Base-by-base conservation (phyloP, 1,140 invertebrate species). In the Apis laboriosa region DNA sequence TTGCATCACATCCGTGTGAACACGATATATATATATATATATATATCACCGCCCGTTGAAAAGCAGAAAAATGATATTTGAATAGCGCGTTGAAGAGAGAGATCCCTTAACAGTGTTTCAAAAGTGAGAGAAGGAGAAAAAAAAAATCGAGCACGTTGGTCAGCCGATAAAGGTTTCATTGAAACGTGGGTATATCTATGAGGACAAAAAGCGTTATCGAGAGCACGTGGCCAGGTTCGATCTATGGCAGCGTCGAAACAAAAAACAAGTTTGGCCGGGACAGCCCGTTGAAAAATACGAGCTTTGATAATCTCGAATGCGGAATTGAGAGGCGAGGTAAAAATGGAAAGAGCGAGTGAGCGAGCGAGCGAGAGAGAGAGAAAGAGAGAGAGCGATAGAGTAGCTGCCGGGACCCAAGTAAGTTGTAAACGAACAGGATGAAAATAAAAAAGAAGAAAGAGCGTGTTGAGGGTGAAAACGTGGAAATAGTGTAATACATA, bases 291-390 rank as follows among this genome's bases (percentile, higher is more conserved):
- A 76, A 76, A 81, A 81, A 81, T 76, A 81, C 72, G 73, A 67
- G 7, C 72, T n/a, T 67, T 81, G 79, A 81, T 81, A 76, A 81
- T 81, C 79, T 81, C 63, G 79, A 60, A 67, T 19, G 28, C 34
- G 56, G 73, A 76, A 76, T 76, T 51, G 72, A 81, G 64, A 43
- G 61, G 51, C 66, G 53, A n/a, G 21, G 5, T 58, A 53, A 34
- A 9, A 34, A 34, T 72, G 34, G 34, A 43, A 43, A 34, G 5
- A 34, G 34, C 3, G 34, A 64, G n/a, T 28, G 13, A 15, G 21
- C 4, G n/a, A 53, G 51, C 4, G 49, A 34, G 72, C 58, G n/a
- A 56, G 13, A 15, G 21, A 13, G n/a, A n/a, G 68, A 64, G n/a
- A 56, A 7, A 17, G 19, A 28, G 63, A 76, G 64, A 56, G 60